Conservation (phyloP, 1,140 invertebrate genomes). For the Propsilocerus akamusi region DNA sequence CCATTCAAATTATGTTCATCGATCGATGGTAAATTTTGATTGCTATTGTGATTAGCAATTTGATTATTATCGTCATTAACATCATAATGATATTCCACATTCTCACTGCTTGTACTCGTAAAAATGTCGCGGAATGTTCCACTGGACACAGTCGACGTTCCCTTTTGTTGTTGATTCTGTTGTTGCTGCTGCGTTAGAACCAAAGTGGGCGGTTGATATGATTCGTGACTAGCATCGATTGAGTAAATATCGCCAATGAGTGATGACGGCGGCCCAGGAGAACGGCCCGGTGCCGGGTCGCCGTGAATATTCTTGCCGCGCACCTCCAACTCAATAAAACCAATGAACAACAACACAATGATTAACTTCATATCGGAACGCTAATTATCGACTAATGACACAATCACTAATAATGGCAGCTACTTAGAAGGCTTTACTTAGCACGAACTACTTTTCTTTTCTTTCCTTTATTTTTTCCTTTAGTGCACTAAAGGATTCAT, state of each 20-base stretch:
- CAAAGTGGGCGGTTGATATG: background rate
- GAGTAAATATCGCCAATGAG: background rate
- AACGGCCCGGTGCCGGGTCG: conserved; percentile 20
- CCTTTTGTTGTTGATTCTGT: background rate
- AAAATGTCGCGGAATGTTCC: conserved; percentile 1
- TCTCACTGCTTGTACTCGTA: background rate
- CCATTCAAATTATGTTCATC: background rate
- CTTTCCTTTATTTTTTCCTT: too few relatives aligned
- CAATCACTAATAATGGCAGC: too few relatives aligned
- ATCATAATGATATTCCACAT: background rate
- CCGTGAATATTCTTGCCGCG: conserved; percentile 11
- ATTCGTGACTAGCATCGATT: background rate
- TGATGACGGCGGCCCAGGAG: conserved; percentile 18
- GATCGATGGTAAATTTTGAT: background rate
- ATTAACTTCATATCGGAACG: background rate
- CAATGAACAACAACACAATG: background rate
- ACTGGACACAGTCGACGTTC: too few relatives aligned
- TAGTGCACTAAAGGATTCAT: too few relatives aligned
- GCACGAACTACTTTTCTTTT: too few relatives aligned
- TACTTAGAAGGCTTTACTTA: too few relatives aligned
- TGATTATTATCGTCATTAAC: background rate
- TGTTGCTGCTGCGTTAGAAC: conserved; percentile 1
- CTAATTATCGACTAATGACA: too few relatives aligned
- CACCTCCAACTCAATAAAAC: background rate
- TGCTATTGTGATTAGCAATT: background rate